phyloP scores from a whole-genome alignment of 2,888 invertebrate genomes.

The Mamestra brassicae region DNA sequence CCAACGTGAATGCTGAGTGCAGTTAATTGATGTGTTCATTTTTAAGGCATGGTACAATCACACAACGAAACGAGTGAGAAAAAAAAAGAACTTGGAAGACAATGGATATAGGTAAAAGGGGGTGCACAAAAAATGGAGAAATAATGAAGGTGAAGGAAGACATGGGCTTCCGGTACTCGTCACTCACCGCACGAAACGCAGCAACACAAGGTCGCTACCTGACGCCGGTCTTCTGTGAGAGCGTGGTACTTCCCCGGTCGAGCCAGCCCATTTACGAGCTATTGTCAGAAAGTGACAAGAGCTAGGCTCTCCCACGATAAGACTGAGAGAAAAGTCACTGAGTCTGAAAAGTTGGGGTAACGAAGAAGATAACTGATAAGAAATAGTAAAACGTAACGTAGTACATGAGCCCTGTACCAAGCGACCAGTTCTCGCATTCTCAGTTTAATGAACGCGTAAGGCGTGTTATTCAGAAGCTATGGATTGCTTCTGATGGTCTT shows the following conservation, averaged over 20 bases:
- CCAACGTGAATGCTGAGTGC: neutral
- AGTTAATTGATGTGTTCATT: neutral
- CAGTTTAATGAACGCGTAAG: constrained; percentile 12
- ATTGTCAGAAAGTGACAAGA: neutral
- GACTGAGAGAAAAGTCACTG: too few relatives aligned
- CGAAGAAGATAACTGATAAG: neutral
- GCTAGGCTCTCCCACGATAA: constrained; percentile 33
- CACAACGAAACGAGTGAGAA: neutral
- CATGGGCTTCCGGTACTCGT: constrained; percentile 21
- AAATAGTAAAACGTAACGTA: neutral
- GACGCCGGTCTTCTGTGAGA: neutral
- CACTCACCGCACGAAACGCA: constrained; percentile 32
- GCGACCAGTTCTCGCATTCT: neutral
- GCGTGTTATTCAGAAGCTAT: neutral
- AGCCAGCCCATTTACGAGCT: constrained; percentile 25
- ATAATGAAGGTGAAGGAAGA: neutral
- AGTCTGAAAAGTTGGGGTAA: neutral
- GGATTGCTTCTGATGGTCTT: too few relatives aligned
- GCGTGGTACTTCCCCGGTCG: constrained; percentile 31
- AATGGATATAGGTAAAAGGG: neutral
- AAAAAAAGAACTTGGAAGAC: too few relatives aligned
- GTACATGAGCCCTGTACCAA: neutral
- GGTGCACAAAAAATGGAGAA: neutral
- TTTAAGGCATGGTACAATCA: too few relatives aligned
- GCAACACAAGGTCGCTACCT: constrained; percentile 8